Evolutionary conservation across 2,797 vertebrate species (phyloP).

Genomic region (Lagorchestes hirsutus): DNA sequence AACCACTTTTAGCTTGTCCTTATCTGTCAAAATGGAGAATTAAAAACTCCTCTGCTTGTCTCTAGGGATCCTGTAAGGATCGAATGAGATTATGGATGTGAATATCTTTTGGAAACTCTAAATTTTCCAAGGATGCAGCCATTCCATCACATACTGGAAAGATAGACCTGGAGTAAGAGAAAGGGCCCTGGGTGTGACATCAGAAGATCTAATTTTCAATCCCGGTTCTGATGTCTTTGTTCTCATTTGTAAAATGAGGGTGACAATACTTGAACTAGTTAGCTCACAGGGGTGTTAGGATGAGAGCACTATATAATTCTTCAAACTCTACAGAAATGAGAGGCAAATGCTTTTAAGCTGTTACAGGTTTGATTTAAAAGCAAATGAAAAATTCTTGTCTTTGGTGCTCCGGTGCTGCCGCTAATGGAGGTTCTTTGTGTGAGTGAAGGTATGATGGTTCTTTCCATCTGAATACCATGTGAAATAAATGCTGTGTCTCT

Average conservation of each 20-base stretch:
- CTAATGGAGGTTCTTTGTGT: not conserved
- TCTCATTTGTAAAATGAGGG: not conserved
- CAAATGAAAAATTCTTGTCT: not conserved
- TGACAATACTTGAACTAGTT: not conserved
- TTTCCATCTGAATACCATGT: not conserved
- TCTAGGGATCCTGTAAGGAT: not conserved
- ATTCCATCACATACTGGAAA: not conserved
- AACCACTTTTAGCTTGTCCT: not conserved
- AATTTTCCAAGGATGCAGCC: not conserved
- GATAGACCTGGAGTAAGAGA: not conserved
- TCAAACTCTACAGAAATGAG: not conserved
- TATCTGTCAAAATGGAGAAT: not conserved
- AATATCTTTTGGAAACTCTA: not conserved
- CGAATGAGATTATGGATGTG: not conserved
- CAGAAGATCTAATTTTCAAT: not conserved
- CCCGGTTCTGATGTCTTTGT: not conserved
- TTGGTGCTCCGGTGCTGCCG: not conserved
- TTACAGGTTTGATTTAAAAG: not conserved
- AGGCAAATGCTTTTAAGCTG: not conserved
- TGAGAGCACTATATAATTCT: not conserved
- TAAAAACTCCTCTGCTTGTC: not conserved
- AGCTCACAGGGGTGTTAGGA: not conserved
- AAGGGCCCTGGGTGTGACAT: not conserved
- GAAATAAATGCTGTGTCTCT: not conserved
- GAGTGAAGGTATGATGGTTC: not conserved